Evolutionary conservation across 2,797 vertebrate genomes (phyloP).

Genomic region (Arrhamphus sclerolepis): DNA sequence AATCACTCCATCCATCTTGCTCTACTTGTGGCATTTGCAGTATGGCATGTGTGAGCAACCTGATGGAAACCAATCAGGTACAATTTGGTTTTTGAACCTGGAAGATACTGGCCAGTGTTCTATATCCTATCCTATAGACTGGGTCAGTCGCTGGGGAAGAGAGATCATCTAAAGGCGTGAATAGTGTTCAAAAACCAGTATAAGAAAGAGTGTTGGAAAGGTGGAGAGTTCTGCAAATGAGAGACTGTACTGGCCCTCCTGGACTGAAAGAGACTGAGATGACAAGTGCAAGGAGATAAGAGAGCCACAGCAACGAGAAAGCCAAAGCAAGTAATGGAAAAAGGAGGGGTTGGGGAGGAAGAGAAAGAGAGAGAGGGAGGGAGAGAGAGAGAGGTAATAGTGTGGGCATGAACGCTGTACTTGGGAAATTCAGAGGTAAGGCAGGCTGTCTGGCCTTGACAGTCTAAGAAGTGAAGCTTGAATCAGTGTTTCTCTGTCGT

Average conservation of each 20-base stretch:
- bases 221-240: constrained; percentile 52
- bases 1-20: constrained; percentile 74
- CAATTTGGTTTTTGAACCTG: constrained; percentile 34
- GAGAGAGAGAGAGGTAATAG: constrained; percentile 1
- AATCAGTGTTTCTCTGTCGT: constrained; percentile 24
- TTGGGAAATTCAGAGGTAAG: constrained; percentile 31
- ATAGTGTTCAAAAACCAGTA: constrained; percentile 25
- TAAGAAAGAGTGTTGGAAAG: constrained; percentile 30
- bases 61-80: constrained; percentile 45
- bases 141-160: constrained; percentile 19
- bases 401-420: constrained; percentile 27
- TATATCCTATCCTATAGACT: constrained; percentile 14
- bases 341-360: constrained; percentile 36
- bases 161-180: constrained; percentile 27
- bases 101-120: constrained; percentile 21
- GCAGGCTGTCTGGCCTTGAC: constrained; percentile 15
- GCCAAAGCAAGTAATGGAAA: constrained; percentile 61
- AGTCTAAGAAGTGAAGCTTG: constrained; percentile 13
- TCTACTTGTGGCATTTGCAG: constrained; percentile 25
- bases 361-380: constrained; percentile 13
- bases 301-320: constrained; percentile 51
- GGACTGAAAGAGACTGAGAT: constrained; percentile 42
- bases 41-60: constrained; percentile 33
- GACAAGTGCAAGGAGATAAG: constrained; percentile 59
- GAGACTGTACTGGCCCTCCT: constrained; percentile 35